Evolutionary conservation across 2,797 vertebrate species (phyloP).

Genomic region (Spinus pinus): DNA sequence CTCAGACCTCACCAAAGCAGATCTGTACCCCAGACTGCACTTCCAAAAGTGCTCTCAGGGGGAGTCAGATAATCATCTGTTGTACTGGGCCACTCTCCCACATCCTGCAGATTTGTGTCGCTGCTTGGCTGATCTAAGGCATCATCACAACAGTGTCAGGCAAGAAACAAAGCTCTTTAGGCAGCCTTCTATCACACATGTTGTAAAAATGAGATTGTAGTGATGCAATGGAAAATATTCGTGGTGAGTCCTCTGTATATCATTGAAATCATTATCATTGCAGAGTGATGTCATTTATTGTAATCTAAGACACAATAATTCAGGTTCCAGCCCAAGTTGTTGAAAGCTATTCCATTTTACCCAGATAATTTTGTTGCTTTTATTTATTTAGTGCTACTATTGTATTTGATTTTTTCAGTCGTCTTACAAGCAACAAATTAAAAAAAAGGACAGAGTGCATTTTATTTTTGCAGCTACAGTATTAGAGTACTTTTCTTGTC

Average conservation of each 20-base stretch:
- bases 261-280: not conserved
- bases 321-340: not conserved
- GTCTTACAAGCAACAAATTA: not conserved
- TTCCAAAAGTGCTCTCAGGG: not conserved
- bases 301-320: not conserved
- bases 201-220: constrained; percentile 25
- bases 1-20: not conserved
- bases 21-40: not conserved
- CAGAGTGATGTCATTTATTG: not conserved
- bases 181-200: not conserved
- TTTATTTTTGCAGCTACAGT: not conserved
- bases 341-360: not conserved
- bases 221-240: not conserved
- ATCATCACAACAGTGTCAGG: not conserved
- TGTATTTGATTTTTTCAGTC: not conserved
- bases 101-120: not conserved
- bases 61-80: not conserved
- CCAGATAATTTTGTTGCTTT: not conserved
- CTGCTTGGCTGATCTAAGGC: not conserved
- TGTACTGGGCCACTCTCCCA: not conserved
- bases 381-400: not conserved
- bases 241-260: not conserved
- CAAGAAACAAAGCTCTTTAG: constrained; percentile 10
- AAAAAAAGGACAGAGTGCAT: not conserved
- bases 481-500: not conserved